These are phyloP conservation scores for Hirudo medicinalis DNA, from an alignment of 1,140 invertebrate genomes.

Conservation along the genomic window DNA sequence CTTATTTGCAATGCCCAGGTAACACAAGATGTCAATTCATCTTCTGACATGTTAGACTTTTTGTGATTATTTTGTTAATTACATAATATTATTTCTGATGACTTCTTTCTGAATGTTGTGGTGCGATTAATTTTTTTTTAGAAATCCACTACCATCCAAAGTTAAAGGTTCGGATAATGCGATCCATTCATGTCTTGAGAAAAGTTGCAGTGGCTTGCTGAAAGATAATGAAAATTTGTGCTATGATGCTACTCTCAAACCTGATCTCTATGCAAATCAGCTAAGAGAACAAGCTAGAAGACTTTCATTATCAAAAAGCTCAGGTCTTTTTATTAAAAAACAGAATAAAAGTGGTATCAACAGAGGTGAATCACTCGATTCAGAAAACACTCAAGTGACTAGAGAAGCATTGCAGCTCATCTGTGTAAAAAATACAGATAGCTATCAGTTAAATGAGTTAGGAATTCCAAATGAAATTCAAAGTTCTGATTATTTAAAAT, in stretches of 20 bases:
- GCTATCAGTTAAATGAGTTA: too few relatives aligned
- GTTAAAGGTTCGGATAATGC: neutral
- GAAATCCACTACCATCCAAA: neutral
- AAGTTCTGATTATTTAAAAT: too few relatives aligned
- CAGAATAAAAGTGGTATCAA: neutral
- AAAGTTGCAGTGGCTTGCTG: neutral
- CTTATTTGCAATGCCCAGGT: too few relatives aligned
- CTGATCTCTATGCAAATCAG: neutral
- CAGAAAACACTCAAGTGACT: too few relatives aligned
- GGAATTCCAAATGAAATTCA: too few relatives aligned
- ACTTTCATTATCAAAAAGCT: slow-evolving; percentile 5
- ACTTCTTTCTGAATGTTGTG: neutral
- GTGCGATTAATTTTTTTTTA: neutral
- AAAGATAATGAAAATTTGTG: neutral
- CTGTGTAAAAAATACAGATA: too few relatives aligned
- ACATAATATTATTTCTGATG: too few relatives aligned
- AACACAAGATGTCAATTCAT: too few relatives aligned
- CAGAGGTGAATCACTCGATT: too few relatives aligned
- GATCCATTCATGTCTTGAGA: neutral
- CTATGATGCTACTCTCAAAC: neutral
- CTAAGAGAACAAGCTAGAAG: slow-evolving; percentile 6
- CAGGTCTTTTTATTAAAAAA: neutral
- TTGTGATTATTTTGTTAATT: too few relatives aligned
- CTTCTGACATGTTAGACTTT: too few relatives aligned
- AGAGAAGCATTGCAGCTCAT: too few relatives aligned